Percentiles rank a stretch among this genome's conserved stretches.
These are phyloP conservation scores for Lasioglossum baleicum DNA, from an alignment of 1,140 invertebrate species.

Conservation along the genomic window DNA sequence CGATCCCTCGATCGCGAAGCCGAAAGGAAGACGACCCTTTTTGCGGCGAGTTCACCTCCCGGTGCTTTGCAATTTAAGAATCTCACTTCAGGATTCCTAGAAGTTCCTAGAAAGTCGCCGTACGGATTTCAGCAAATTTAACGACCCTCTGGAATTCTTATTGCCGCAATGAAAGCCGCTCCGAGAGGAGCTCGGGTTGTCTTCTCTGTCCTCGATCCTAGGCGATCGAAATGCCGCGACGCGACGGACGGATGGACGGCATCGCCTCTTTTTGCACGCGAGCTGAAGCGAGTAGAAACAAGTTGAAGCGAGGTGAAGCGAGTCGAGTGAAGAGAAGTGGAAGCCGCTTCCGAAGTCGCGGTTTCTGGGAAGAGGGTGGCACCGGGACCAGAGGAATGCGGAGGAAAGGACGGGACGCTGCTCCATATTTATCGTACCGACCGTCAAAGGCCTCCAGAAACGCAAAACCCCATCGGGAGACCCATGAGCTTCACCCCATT, in stretches of 20 bases:
- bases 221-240: conserved; percentile 50
- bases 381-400: conserved; percentile 22
- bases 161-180: conserved; percentile 45
- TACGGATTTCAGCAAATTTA: conserved; percentile 42
- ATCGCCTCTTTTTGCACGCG: conserved; percentile 56
- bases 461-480: conserved; percentile 25
- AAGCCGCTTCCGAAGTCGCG: conserved; percentile 73
- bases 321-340: conserved; percentile 20
- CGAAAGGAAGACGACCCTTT: not conserved
- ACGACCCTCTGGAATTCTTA: conserved; percentile 48
- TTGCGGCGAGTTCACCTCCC: not conserved
- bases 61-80: not conserved
- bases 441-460: conserved; percentile 59
- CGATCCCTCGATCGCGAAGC: not conserved
- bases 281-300: conserved; percentile 31
- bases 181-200: not conserved
- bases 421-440: conserved; percentile 69
- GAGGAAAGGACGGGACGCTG: conserved; percentile 58
- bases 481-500: too few relatives aligned
- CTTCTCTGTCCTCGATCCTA: conserved; percentile 25
- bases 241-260: not conserved
- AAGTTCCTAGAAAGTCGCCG: conserved; percentile 44
- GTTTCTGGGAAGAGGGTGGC: conserved; percentile 74
- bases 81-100: conserved; percentile 26
- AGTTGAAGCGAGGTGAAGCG: conserved; percentile 35